These are phyloP conservation scores for Callocephalon fimbriatum DNA, from an alignment of 2,113 vertebrate genomes.

Conservation along the genomic window DNA sequence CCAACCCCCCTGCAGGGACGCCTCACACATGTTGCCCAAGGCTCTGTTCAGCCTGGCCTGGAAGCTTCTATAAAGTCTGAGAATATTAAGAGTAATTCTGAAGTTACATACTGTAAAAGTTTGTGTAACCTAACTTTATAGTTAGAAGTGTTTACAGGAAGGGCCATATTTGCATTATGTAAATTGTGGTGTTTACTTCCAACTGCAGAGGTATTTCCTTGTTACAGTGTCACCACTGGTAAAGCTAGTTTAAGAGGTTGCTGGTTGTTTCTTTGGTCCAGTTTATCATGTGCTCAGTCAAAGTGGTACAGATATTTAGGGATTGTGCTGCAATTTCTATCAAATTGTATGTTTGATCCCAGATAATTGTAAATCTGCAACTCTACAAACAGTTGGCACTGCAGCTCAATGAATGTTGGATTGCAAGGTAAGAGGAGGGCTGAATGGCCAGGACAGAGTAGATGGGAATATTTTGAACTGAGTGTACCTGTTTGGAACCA, in stretches of 20 bases:
- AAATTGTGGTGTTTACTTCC: constrained; percentile 25
- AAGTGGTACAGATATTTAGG: background rate
- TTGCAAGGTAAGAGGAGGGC: background rate
- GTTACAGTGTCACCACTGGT: background rate
- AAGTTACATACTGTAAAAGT: background rate
- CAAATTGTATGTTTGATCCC: background rate
- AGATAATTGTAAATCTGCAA: background rate
- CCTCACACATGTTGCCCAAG: background rate
- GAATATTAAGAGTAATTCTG: background rate
- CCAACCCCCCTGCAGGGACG: background rate
- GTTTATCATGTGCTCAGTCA: background rate
- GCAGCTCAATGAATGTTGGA: background rate
- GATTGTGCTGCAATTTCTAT: background rate
- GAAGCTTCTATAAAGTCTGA: background rate
- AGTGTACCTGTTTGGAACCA: constrained; percentile 3
- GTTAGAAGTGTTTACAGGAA: constrained; percentile 48
- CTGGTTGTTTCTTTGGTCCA: background rate
- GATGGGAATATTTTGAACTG: background rate
- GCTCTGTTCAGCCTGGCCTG: background rate
- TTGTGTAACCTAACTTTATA: constrained; percentile 17
- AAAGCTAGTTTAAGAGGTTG: background rate
- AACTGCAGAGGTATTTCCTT: background rate
- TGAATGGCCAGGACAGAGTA: background rate
- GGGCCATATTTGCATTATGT: constrained; percentile 33
- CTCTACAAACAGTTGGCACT: background rate